A percentile compares a stretch with the other conserved stretches of the same genome.
Conservation (phyloP, 1,140 invertebrate species). For the Sarcophaga bullata region DNA sequence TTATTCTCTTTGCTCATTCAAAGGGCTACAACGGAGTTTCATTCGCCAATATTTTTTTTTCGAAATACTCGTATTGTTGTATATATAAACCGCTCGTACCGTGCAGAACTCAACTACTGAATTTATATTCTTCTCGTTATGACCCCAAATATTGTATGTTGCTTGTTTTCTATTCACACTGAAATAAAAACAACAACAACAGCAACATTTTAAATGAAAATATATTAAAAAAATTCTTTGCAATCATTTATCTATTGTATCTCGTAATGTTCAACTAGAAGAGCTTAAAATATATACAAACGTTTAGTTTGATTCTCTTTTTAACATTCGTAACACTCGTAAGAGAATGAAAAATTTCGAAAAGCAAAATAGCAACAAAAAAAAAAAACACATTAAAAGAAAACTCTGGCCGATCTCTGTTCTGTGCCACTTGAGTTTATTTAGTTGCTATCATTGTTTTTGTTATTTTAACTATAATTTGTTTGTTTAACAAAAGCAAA, state of each 20-base stretch:
- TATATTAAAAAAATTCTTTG: not conserved
- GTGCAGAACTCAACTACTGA: slow-evolving; percentile 38
- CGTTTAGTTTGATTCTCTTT: not conserved
- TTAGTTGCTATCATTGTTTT: not conserved
- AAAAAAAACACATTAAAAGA: not conserved
- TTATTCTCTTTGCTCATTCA: not conserved
- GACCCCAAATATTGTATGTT: slow-evolving; percentile 33
- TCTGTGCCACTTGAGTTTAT: not conserved
- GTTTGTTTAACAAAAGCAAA: not conserved
- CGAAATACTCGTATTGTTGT: not conserved
- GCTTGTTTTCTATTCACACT: not conserved
- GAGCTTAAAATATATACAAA: not conserved
- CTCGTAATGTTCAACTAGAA: no score
- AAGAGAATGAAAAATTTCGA: not conserved
- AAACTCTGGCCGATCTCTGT: not conserved
- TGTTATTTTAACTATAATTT: not conserved
- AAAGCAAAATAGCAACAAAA: not conserved
- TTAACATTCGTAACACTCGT: not conserved
- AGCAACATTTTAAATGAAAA: no score
- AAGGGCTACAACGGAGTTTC: not conserved
- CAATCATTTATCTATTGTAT: not conserved
- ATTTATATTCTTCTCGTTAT: slow-evolving; percentile 26
- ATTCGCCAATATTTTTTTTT: not conserved
- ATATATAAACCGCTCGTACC: slow-evolving; percentile 34
- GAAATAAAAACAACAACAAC: no score